Percentiles rank a stretch among this genome's conserved stretches.
These are phyloP conservation scores for Anodontia alba DNA, from an alignment of 2,888 invertebrate species.

Conservation along the genomic window DNA sequence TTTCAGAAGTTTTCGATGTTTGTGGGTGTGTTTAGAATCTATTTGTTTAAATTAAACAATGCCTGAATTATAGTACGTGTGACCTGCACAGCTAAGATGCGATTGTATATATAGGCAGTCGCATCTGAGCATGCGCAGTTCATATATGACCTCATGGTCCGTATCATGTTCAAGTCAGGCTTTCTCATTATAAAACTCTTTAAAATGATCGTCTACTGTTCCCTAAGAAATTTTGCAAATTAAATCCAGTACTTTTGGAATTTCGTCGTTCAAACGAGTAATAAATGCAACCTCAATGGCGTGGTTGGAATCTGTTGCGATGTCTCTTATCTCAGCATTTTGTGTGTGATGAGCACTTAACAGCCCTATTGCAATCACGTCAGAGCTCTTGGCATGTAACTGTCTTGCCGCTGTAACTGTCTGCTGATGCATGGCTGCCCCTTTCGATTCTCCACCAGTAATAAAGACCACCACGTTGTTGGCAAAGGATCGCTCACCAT, in stretches of 20 bases:
- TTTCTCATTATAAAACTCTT: no score
- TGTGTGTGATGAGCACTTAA: conserved; percentile 17
- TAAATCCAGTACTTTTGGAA: conserved; percentile 22
- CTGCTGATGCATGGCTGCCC: conserved; percentile 7
- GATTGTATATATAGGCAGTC: no score
- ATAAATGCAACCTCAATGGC: conserved; percentile 13
- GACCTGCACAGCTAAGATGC: no score
- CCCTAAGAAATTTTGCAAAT: conserved; percentile 22
- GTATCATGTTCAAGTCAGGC: no score
- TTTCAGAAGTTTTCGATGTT: no score
- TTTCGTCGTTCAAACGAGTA: conserved; percentile 23
- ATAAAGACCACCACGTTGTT: conserved; percentile 47
- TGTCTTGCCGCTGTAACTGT: conserved; percentile 32
- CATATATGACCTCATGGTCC: no score
- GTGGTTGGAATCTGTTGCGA: conserved; percentile 30
- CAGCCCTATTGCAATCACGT: conserved; percentile 32
- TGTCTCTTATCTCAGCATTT: conserved; percentile 28
- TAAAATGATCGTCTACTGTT: no score
- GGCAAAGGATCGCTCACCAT: conserved; percentile 46
- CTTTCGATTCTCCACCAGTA: conserved; percentile 40
- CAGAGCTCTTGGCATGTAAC: conserved; percentile 25
- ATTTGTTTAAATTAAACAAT: no score
- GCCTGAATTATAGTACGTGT: no score
- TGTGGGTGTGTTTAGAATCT: no score
- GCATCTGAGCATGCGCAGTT: no score